These are phyloP conservation scores for Lethocerus indicus DNA, from an alignment of 1,140 invertebrate genomes.

Conservation along the genomic window DNA sequence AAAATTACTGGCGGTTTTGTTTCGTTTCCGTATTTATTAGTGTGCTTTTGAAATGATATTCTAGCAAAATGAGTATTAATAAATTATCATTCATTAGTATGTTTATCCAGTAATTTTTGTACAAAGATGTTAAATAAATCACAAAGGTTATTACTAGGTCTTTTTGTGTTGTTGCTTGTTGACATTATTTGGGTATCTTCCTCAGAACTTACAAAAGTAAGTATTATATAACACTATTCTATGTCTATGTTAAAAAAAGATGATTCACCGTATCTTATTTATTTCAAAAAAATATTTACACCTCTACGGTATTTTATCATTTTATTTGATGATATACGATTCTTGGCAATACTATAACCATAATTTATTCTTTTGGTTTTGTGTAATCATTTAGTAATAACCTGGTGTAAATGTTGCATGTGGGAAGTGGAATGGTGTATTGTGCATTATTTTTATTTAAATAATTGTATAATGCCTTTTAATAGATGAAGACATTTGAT, in stretches of 20 bases:
- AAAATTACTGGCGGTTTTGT: no score
- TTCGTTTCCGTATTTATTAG: no score
- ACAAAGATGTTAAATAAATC: conserved; percentile 38
- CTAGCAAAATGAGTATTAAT: no score
- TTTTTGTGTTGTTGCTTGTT: conserved; percentile 58
- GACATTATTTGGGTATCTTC: conserved; percentile 79
- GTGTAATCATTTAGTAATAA: not conserved
- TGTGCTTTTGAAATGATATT: no score
- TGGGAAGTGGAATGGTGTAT: no score
- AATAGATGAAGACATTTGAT: no score
- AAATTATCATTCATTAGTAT: no score
- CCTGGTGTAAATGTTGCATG: not conserved
- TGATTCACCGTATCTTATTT: not conserved
- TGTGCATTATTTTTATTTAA: not conserved
- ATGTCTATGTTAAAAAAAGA: not conserved
- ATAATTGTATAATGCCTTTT: not conserved
- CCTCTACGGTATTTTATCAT: not conserved
- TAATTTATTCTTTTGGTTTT: not conserved
- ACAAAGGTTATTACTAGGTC: conserved; percentile 57
- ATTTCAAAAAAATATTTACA: not conserved
- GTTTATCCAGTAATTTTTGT: not conserved
- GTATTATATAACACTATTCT: not conserved
- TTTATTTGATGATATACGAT: not conserved
- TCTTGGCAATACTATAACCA: not conserved
- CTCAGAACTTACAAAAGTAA: conserved; percentile 68